Evolutionary conservation across 2,113 vertebrate species (phyloP).

Genomic region (Mustela lutreola): DNA sequence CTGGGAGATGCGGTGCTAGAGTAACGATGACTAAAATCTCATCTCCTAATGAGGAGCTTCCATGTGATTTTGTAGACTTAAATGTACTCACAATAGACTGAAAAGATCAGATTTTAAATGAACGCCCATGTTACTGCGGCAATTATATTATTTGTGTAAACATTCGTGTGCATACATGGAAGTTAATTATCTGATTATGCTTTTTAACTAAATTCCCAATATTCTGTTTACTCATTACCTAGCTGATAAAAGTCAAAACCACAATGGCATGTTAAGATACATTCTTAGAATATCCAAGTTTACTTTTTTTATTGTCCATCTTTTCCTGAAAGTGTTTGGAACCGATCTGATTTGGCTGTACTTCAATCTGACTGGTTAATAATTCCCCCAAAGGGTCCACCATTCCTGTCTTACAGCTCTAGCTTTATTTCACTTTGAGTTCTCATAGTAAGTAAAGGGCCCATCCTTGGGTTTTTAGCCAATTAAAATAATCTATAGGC

Average conservation of each 20-base stretch:
- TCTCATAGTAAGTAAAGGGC: background rate
- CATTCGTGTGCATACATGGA: no score
- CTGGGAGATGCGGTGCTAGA: background rate
- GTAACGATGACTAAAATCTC: background rate
- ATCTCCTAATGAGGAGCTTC: no score
- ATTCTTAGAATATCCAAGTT: background rate
- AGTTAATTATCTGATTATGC: background rate
- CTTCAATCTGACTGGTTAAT: background rate
- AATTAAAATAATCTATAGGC: background rate
- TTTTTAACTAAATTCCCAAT: background rate
- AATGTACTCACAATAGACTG: background rate
- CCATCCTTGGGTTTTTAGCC: background rate
- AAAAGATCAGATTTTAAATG: background rate
- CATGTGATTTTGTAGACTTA: background rate
- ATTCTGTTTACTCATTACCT: background rate
- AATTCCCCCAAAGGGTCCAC: background rate
- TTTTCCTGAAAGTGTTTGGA: background rate
- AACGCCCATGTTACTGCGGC: background rate
- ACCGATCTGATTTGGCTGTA: background rate
- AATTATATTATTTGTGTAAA: background rate
- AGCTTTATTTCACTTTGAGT: background rate
- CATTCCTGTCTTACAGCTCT: background rate
- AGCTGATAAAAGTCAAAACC: background rate
- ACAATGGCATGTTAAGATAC: background rate
- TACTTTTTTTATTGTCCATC: background rate